These are phyloP conservation scores for Pandemis corylana DNA, from an alignment of 2,888 invertebrate genomes.

Conservation along the genomic window DNA sequence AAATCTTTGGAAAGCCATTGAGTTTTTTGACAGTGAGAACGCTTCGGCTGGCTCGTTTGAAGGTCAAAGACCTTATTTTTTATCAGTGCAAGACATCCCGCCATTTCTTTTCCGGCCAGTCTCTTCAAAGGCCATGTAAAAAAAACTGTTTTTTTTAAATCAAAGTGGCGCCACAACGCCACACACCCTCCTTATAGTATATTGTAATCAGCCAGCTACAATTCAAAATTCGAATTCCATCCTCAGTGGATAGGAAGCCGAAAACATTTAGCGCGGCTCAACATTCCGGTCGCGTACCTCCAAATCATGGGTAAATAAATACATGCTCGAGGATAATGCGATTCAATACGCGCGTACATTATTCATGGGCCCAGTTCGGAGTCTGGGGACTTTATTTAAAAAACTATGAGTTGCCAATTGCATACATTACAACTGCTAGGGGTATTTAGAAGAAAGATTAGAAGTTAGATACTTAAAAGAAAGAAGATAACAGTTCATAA, in stretches of 20 bases:
- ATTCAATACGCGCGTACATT: conserved; percentile 37
- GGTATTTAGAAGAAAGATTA: not conserved
- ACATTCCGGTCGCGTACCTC: conserved; percentile 27
- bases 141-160: not conserved
- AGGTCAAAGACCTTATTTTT: too few species aligned
- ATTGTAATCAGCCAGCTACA: conserved; percentile 6
- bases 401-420: conserved; percentile 13
- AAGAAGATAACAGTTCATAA: too few species aligned
- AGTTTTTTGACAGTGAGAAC: too few species aligned
- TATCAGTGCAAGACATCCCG: too few species aligned
- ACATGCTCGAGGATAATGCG: conserved; percentile 31
- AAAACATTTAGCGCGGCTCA: conserved; percentile 23
- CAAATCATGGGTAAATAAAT: conserved; percentile 40
- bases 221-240: conserved; percentile 27
- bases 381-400: conserved; percentile 20
- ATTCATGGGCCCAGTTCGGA: conserved; percentile 22
- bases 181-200: not conserved
- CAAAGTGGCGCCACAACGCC: not conserved
- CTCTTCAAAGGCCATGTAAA: not conserved
- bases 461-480: not conserved
- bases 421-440: not conserved
- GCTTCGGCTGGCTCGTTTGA: too few species aligned
- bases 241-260: conserved; percentile 14
- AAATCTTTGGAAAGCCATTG: too few species aligned
- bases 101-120: too few species aligned